Evolutionary conservation across 2,888 invertebrate species (phyloP).

Genomic region (Latheticus oryzae): DNA sequence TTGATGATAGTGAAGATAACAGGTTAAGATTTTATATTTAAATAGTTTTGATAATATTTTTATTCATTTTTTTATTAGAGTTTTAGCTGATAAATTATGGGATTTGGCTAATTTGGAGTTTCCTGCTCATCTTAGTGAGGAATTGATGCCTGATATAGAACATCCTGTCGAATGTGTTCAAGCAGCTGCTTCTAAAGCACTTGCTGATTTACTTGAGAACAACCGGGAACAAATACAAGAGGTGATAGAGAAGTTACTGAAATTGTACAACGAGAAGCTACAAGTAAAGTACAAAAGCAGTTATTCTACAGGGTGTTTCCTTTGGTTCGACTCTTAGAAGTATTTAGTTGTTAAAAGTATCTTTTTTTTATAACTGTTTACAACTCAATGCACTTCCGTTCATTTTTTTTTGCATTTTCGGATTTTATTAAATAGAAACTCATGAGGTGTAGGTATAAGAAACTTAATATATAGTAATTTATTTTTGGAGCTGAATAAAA

Average conservation of each 20-base stretch:
- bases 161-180: constrained; percentile 87
- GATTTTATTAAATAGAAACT: too few relatives aligned
- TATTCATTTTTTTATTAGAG: constrained; percentile 34
- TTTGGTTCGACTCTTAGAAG: too few relatives aligned
- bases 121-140: constrained; percentile 68
- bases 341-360: too few relatives aligned
- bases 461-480: too few relatives aligned
- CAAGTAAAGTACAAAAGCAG: constrained; percentile 67
- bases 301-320: too few relatives aligned
- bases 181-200: constrained; percentile 82
- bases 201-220: constrained; percentile 75
- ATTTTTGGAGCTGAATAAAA: too few relatives aligned
- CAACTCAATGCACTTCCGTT: too few relatives aligned
- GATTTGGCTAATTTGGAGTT: constrained; percentile 67
- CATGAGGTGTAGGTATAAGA: too few relatives aligned
- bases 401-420: too few relatives aligned
- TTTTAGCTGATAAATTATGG: constrained; percentile 75
- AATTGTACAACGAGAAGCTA: constrained; percentile 81
- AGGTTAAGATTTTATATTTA: constrained; percentile 60
- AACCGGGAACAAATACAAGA: constrained; percentile 68
- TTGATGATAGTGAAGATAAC: constrained; percentile 83
- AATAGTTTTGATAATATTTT: too few relatives aligned
- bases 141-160: constrained; percentile 77
- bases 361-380: too few relatives aligned
- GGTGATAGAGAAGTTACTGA: constrained; percentile 75